Conservation (phyloP, 64 coral and sea anemone genomes). For the Dendronephthya gigantea region DNA sequence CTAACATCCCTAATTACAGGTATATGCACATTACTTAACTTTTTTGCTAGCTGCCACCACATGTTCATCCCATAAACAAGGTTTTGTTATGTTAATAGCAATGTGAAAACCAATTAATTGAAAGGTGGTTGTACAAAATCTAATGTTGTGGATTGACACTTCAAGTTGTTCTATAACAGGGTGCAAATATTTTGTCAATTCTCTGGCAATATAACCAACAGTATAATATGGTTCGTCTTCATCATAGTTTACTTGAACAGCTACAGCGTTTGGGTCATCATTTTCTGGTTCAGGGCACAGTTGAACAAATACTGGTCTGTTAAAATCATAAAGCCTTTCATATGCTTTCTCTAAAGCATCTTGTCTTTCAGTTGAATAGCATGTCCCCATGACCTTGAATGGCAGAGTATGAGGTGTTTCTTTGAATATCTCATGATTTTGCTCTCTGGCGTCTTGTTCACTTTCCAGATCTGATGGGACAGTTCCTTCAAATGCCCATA, state of each 20-base stretch:
- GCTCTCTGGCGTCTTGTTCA: conserved; percentile 6
- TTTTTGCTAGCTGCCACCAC: conserved; percentile 7
- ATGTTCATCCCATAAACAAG: neutral
- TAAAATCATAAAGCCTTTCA: conserved; percentile 13
- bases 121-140: conserved; percentile 8
- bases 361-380: conserved; percentile 4
- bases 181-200: conserved; percentile 14
- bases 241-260: conserved; percentile 17
- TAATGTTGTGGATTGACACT: conserved; percentile 2
- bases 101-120: neutral
- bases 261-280: conserved; percentile 5
- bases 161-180: neutral
- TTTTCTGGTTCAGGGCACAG: conserved; percentile 10
- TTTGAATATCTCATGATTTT: neutral
- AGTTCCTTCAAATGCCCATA: neutral
- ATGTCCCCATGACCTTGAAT: conserved; percentile 18
- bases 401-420: conserved; percentile 12
- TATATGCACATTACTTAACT: neutral
- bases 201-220: neutral
- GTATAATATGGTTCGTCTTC: neutral
- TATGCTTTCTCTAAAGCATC: conserved; percentile 19
- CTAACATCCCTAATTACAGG: neutral
- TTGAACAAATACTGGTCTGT: conserved; percentile 19
- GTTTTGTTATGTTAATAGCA: conserved; percentile 11
- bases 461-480: neutral